phyloP scores from a whole-genome alignment of 2,888 invertebrate genomes.

The Drosophila birchii region DNA sequence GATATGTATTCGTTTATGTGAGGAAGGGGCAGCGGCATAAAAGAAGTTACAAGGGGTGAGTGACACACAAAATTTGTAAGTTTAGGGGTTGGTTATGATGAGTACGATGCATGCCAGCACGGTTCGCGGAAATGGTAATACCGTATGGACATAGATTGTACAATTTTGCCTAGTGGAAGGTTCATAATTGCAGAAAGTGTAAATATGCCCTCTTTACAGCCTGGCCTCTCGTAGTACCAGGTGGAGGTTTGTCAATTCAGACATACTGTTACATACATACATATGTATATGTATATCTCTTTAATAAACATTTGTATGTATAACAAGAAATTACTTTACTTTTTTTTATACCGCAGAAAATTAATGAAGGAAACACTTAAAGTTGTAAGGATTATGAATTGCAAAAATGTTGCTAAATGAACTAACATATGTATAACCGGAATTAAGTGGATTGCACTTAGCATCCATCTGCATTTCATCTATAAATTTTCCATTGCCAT shows the following conservation, averaged over 20 bases:
- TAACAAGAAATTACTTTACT: constrained; percentile 62
- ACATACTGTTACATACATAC: constrained; percentile 1
- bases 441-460: constrained; percentile 26
- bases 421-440: constrained; percentile 5
- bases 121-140: constrained; percentile 6
- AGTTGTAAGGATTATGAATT: background rate
- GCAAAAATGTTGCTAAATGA: background rate
- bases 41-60: constrained; percentile 66
- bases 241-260: background rate
- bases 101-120: constrained; percentile 24
- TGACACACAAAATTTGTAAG: constrained; percentile 57
- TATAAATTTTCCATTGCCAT: constrained; percentile 8
- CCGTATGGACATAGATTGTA: constrained; percentile 18
- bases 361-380: background rate
- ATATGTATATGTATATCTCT: constrained; percentile 7
- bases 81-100: constrained; percentile 67
- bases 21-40: constrained; percentile 11
- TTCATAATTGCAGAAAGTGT: background rate
- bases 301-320: constrained; percentile 54
- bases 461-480: constrained; percentile 24
- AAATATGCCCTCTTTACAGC: background rate
- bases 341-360: constrained; percentile 55
- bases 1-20: constrained; percentile 1
- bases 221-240: background rate
- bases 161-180: background rate